Base-by-base conservation (phyloP, 1,140 invertebrate genomes). In the Bombus superbus region DNA sequence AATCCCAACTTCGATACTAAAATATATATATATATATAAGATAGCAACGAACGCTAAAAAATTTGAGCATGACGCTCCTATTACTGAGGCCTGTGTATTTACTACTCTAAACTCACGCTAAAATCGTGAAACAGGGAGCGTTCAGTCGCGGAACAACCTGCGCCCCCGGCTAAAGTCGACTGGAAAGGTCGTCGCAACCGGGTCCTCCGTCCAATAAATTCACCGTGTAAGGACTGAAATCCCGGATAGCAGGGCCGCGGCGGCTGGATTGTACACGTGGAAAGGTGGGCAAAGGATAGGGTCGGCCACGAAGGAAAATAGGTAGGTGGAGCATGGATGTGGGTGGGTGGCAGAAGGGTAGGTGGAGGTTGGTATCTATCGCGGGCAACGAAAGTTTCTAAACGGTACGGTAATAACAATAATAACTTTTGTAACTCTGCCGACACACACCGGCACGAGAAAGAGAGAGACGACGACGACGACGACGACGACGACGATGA, bases 341-440 rank as follows among this genome's bases (percentile, higher is more conserved):
- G 89, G 81, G 88, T 81, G 89, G 81, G 88, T 83, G 71, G 83
- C 28, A 18, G 79, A 75, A 83, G 73, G 75, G 38, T 47, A 32
- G 86, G 71, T 87, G 79, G 89, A 71, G 69, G 87, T 81, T n/a
- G 57, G 86, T 92, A 94, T 94, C 92, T 92, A 93, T 94, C 92
- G 91, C 85, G 86, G 92, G 92, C 92, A 94, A 95, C 94, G 94
- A 94, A 95, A 95, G 92, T 95, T 95, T 95, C 94, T 95, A 94
- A 95, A 94, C 94, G 94, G 86, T 93, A 94, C 92, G 89, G 94
- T 94, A 94, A 95, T 94, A 94, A 95, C 94, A 95, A 94, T 95
- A 95, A 95, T 94, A 94, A 95, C 94, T 95, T 95, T 95, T 94
- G 94, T 94, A 94, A 94, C 94, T 95, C 93, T 92, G 89, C 89